phyloP scores from a whole-genome alignment of 2,113 vertebrate species.

The Pelmatolapia mariae region DNA sequence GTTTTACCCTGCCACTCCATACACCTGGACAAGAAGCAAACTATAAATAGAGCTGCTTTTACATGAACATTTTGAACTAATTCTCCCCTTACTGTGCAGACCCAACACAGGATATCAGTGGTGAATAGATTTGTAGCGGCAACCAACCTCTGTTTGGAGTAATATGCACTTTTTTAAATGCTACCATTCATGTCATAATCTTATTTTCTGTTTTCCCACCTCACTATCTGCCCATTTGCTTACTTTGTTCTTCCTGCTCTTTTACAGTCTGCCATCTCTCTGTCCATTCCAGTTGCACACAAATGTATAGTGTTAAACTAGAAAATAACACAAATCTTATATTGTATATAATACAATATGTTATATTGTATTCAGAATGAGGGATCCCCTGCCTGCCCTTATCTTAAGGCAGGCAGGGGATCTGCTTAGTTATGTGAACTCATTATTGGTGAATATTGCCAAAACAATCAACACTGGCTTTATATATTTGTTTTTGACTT shows the following conservation, averaged over 20 bases:
- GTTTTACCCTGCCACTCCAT: not conserved
- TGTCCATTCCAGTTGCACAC: not conserved
- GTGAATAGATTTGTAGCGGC: not conserved
- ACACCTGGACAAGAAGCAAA: not conserved
- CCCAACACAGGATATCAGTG: not conserved
- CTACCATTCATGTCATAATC: not conserved
- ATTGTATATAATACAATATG: not conserved
- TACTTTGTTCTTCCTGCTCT: not conserved
- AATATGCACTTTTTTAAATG: not conserved
- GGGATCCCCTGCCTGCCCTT: too few species aligned
- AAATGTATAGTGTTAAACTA: not conserved
- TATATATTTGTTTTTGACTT: too few species aligned
- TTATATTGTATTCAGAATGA: not conserved
- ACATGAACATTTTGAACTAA: accelerated
- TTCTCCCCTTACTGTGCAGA: not conserved
- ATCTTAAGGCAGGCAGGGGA: too few species aligned
- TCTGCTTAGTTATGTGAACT: too few species aligned
- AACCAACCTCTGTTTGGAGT: not conserved
- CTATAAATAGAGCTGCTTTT: not conserved
- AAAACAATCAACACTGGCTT: too few species aligned
- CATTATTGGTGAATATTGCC: too few species aligned
- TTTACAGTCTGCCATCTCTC: not conserved
- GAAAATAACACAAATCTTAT: not conserved
- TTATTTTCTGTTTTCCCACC: not conserved
- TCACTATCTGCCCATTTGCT: not conserved